A percentile compares a stretch with the other conserved stretches of the same genome.
Evolutionary conservation across 2,113 vertebrate genomes (phyloP).

Genomic region (Dicrurus megarhynchus): DNA sequence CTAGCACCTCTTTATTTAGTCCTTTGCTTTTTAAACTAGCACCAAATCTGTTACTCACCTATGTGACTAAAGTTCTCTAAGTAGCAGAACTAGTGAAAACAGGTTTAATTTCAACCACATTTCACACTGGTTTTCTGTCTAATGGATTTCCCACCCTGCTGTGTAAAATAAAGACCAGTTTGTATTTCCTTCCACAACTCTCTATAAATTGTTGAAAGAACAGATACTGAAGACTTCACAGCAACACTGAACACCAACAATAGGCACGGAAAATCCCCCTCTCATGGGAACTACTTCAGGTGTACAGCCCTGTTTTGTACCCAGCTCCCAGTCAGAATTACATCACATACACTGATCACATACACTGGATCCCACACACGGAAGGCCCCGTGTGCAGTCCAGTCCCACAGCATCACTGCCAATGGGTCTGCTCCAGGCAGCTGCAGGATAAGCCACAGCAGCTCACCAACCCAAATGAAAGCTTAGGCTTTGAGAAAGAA

Average conservation of each 20-base stretch:
- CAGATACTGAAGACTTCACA: not conserved
- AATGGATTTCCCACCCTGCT: not conserved
- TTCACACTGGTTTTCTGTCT: not conserved
- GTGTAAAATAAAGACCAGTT: not conserved
- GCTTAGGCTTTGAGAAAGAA: not conserved
- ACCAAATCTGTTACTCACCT: not conserved
- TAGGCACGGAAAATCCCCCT: not conserved
- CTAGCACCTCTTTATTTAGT: not conserved
- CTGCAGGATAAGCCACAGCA: not conserved
- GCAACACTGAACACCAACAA: not conserved
- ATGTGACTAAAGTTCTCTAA: not conserved
- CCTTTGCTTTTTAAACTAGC: not conserved
- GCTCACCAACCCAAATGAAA: not conserved
- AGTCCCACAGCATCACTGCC: not conserved
- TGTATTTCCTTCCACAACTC: not conserved
- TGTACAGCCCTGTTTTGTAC: not conserved
- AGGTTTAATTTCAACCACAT: not conserved
- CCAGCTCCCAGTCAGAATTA: not conserved
- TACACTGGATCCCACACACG: not conserved
- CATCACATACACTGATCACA: not conserved
- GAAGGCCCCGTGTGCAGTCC: not conserved
- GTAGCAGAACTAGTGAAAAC: not conserved
- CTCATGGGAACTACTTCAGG: not conserved
- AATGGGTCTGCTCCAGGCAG: rapidly evolving
- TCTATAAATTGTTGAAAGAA: not conserved